Base-by-base conservation (phyloP, 1,140 invertebrate genomes). In the Rhynchophorus ferrugineus region DNA sequence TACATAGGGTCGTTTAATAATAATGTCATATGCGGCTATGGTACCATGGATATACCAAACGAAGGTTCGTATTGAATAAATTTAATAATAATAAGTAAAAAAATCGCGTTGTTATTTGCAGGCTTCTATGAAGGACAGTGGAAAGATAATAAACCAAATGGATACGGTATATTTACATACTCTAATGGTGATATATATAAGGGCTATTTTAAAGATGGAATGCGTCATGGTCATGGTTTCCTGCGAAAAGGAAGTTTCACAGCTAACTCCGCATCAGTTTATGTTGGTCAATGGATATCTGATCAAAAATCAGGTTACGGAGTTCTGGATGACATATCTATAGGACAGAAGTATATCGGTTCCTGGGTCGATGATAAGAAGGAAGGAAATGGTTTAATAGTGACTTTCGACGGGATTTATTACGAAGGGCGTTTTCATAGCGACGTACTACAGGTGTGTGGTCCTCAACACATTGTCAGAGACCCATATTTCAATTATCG, bases 301-400 rank as follows among this genome's bases (percentile, higher is more conserved):
- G 88, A 89, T 20, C 76, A 79, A 1, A 84, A 82, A 61, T 79
- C 84, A 60, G 89, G 90, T 1, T 94, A 92, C 64, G 89, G 89
- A 8, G 85, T 93, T 2, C 81, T 91, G 75, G 88, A 91, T 64
- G 85, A 91, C 64, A 87, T 90, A 37, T 76, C 82, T 18, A 83
- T 79, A 61, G 90, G 89, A 17, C 87, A 92, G 69, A 92, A 92
- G 69, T 93, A 91, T 71, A 78, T 93, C 63, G 90, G 90, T 11
- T 81, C 81, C 67, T 94, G 90, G 87, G 79, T 71, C 45, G 87
- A 91, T 49, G 85, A 89, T 66, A 79, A 82, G 64, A 84, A 85
- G 53, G 81, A 87, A 66, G 89, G 89, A 0, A 79, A 78, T 62
- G 89, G 89, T 7, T 72, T 90, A 20, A 87, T 91, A 41, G 87